A percentile compares a stretch with the other conserved stretches of the same genome.
These are phyloP conservation scores for Stigmatopora argus DNA, from an alignment of 2,113 vertebrate genomes.

Conservation along the genomic window DNA sequence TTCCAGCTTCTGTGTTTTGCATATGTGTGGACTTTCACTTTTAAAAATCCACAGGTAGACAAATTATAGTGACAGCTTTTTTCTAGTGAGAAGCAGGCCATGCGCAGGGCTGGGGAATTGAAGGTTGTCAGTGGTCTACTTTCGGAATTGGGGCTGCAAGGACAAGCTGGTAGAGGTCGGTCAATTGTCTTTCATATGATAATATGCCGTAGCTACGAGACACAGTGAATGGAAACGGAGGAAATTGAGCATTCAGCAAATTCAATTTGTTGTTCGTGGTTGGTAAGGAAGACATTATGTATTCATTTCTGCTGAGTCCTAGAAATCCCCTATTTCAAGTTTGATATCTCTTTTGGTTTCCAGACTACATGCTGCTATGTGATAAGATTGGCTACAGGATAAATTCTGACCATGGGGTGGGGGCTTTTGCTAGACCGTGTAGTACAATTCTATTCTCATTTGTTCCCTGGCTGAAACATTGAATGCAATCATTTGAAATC, in stretches of 20 bases:
- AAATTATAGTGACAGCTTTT: conserved; percentile 18
- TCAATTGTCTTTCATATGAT: background rate
- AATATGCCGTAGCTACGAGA: background rate
- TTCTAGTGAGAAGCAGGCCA: conserved; percentile 29
- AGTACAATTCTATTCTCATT: conserved; percentile 30
- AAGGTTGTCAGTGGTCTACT: conserved; percentile 31
- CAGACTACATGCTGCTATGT: conserved; percentile 22
- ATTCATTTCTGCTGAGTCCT: conserved; percentile 56
- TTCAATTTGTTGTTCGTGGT: conserved; percentile 32
- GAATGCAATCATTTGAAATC: conserved; percentile 54
- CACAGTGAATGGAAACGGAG: conserved; percentile 8
- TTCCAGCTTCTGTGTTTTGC: conserved; percentile 5
- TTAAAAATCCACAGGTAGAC: conserved; percentile 34
- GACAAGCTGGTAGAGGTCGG: background rate
- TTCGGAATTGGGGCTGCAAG: conserved; percentile 18
- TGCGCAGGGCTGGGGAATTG: conserved; percentile 21
- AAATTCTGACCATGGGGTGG: conserved; percentile 24
- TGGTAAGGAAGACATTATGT: conserved; percentile 33
- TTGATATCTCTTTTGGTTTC: conserved; percentile 42
- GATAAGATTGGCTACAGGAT: conserved; percentile 57
- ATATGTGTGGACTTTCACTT: conserved; percentile 14
- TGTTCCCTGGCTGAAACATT: conserved; percentile 31
- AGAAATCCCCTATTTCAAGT: conserved; percentile 40
- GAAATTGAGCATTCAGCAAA: conserved; percentile 40
- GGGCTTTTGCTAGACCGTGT: conserved; percentile 24